Percentiles rank a stretch among this genome's conserved stretches.
Conservation (phyloP, 1,140 invertebrate species). For the Venustaconcha ellipsiformis region DNA sequence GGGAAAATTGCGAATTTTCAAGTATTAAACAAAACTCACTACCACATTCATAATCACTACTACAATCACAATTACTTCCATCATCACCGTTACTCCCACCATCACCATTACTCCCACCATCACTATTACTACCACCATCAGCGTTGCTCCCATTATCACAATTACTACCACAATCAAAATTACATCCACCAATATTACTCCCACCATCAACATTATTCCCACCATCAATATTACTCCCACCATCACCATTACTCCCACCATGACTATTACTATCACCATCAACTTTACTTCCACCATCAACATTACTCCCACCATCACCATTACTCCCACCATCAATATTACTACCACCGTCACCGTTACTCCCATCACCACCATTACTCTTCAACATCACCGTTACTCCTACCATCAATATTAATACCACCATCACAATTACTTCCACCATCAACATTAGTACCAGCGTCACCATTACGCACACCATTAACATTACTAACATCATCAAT, state of each 20-base stretch:
- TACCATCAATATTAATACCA: not conserved
- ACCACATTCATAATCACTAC: not conserved
- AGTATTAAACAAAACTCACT: not conserved
- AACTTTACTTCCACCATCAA: not conserved
- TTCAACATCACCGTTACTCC: not conserved
- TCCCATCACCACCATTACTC: not conserved
- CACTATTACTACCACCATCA: not conserved
- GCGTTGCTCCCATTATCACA: not conserved
- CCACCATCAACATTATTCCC: not conserved
- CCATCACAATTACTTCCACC: not conserved
- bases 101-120: not conserved
- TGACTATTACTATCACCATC: not conserved
- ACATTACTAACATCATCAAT: not conserved
- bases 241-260: not conserved
- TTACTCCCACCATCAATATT: too few species aligned
- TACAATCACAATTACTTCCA: not conserved
- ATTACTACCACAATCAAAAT: not conserved
- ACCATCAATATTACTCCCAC: not conserved
- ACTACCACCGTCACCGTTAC: not conserved
- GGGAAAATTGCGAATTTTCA: not conserved
- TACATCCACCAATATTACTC: not conserved
- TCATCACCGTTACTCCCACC: not conserved
- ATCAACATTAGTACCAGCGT: not conserved
- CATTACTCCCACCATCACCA: not conserved
- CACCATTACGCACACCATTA: not conserved